Percentiles rank a stretch among this genome's conserved stretches.
phyloP scores from a whole-genome alignment of 1,140 invertebrate species.

The Manduca sexta region DNA sequence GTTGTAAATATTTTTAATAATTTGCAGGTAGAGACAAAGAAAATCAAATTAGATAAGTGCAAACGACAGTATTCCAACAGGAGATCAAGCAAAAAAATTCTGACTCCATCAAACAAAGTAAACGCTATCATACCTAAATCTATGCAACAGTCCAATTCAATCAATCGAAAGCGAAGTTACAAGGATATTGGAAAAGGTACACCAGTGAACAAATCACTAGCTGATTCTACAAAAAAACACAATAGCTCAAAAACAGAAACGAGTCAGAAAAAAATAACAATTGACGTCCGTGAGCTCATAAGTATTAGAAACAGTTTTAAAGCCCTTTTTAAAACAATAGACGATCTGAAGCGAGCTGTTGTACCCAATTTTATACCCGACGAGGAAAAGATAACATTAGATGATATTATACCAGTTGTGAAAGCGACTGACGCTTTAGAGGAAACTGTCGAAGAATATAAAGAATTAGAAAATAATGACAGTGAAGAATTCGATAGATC shows the following conservation, averaged over 20 bases:
- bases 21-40: slow-evolving; percentile 18
- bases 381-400: not conserved
- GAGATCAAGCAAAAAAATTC: slow-evolving; percentile 23
- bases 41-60: slow-evolving; percentile 17
- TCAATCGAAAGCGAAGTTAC: slow-evolving; percentile 23
- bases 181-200: slow-evolving; percentile 10
- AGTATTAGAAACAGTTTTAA: slow-evolving; percentile 33
- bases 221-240: slow-evolving; percentile 30
- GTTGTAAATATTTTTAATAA: slow-evolving; percentile 1
- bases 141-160: slow-evolving; percentile 21
- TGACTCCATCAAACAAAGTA: slow-evolving; percentile 27
- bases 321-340: slow-evolving; percentile 30
- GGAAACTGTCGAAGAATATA: slow-evolving; percentile 8
- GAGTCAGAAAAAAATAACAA: slow-evolving; percentile 7
- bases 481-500: slow-evolving; percentile 41
- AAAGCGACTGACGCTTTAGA: slow-evolving; percentile 1
- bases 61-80: slow-evolving; percentile 29
- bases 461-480: slow-evolving; percentile 23
- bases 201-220: slow-evolving; percentile 23
- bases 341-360: slow-evolving; percentile 21
- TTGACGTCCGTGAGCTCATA: slow-evolving; percentile 22
- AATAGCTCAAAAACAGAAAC: slow-evolving; percentile 11
- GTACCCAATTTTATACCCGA: not conserved
- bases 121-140: slow-evolving; percentile 31
- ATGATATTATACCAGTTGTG: not conserved